These are phyloP conservation scores for Neoniphon sammara DNA, from an alignment of 2,797 vertebrate genomes.

Conservation along the genomic window DNA sequence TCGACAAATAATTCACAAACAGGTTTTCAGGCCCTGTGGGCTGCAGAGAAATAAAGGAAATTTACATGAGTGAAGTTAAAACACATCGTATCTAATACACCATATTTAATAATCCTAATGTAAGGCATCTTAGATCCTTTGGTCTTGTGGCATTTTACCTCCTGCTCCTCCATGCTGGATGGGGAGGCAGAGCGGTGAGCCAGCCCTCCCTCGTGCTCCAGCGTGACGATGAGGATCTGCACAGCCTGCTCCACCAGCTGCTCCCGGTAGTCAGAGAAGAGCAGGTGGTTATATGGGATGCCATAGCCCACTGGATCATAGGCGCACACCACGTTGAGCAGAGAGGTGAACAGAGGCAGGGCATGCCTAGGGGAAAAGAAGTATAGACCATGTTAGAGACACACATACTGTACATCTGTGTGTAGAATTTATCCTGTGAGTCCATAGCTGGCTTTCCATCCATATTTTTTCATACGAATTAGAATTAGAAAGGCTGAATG, in stretches of 20 bases:
- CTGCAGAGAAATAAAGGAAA: slow-evolving; percentile 73
- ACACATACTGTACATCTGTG: background rate
- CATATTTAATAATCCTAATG: background rate
- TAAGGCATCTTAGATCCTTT: background rate
- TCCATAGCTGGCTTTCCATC: background rate
- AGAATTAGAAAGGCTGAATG: too few species aligned
- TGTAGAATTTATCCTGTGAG: background rate
- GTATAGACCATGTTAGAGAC: background rate
- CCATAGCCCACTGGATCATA: slow-evolving; percentile 98
- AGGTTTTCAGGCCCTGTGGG: slow-evolving; percentile 93
- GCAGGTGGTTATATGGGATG: slow-evolving; percentile 98
- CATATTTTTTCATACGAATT: background rate
- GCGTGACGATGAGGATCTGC: slow-evolving; percentile 95
- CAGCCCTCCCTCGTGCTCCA: slow-evolving; percentile 91
- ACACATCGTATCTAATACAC: background rate
- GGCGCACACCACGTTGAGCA: slow-evolving; percentile 95
- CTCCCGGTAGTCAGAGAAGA: slow-evolving; percentile 96
- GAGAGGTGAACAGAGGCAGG: slow-evolving; percentile 95
- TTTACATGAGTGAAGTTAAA: background rate
- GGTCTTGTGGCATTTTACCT: slow-evolving; percentile 79
- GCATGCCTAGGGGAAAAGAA: slow-evolving; percentile 85
- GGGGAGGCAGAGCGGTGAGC: slow-evolving; percentile 87
- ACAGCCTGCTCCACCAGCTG: slow-evolving; percentile 96
- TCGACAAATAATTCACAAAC: slow-evolving; percentile 98
- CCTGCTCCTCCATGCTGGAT: slow-evolving; percentile 93